Evolutionary conservation across 2,888 invertebrate genomes (phyloP).

Genomic region (Lumbricus terrestris): DNA sequence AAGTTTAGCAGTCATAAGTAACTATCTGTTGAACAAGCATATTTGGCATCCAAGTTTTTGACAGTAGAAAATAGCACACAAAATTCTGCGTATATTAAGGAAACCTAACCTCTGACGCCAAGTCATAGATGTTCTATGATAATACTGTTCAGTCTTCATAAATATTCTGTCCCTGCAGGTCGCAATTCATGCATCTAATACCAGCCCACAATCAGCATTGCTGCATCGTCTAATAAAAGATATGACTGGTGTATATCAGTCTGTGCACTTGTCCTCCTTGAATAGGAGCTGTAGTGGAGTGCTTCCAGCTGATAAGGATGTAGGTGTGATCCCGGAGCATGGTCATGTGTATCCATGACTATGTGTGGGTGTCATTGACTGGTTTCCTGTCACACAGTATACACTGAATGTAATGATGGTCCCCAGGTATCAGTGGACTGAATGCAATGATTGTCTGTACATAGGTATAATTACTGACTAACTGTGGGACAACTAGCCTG

Average conservation of each 20-base stretch:
- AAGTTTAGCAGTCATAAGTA: neutral
- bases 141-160: neutral
- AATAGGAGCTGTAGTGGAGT: neutral
- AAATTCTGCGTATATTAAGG: too few relatives aligned
- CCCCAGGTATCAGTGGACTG: neutral
- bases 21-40: neutral
- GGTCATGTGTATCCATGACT: neutral
- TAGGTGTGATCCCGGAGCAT: neutral
- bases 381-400: neutral
- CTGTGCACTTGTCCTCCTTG: neutral
- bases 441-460: too few relatives aligned
- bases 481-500: neutral
- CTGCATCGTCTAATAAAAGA: neutral
- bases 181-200: neutral
- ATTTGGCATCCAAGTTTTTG: neutral
- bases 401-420: neutral
- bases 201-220: neutral
- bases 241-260: neutral
- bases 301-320: neutral
- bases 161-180: neutral
- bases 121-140: too few relatives aligned
- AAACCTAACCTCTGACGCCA: too few relatives aligned
- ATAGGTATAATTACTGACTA: neutral
- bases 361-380: neutral
- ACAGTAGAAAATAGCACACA: too few relatives aligned